Conservation (phyloP, 2,797 vertebrate genomes). For the Premnoplex brunnescens region DNA sequence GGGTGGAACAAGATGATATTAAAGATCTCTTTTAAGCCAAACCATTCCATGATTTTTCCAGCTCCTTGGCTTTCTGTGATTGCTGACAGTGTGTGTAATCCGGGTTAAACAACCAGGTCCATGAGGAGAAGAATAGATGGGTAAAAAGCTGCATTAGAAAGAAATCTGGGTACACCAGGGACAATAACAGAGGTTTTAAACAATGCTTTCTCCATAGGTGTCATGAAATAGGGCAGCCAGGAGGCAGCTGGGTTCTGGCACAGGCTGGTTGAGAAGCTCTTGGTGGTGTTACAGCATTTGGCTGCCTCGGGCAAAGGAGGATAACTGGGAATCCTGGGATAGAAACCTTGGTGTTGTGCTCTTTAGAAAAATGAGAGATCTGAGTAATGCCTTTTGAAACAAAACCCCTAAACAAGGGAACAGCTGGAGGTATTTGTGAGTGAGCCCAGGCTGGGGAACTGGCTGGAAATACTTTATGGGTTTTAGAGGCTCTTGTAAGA, state of each 20-base stretch:
- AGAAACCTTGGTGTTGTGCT: not conserved
- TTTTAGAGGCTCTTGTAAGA: not conserved
- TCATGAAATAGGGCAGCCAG: not conserved
- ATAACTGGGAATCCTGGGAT: not conserved
- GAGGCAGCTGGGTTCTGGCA: not conserved
- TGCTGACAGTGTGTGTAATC: rapidly evolving
- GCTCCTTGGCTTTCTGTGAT: not conserved
- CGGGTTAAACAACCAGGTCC: not conserved
- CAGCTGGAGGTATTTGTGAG: not conserved
- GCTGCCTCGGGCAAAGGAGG: not conserved
- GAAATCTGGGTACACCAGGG: not conserved
- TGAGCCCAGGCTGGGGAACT: not conserved
- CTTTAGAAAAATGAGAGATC: not conserved
- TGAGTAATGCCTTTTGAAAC: not conserved
- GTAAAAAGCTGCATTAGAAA: not conserved
- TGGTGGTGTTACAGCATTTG: not conserved
- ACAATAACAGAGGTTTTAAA: not conserved
- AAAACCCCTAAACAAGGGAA: not conserved
- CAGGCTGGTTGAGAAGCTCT: not conserved
- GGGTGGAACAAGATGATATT: not conserved
- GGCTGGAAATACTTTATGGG: not conserved
- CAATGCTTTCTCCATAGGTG: not conserved
- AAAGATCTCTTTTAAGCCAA: not conserved
- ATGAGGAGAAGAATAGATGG: not conserved
- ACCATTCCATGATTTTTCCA: not conserved